Evolutionary conservation across 2,113 vertebrate species (phyloP), one percentile per base, ranked within the genome.

Genomic region (Misgurnus mizolepis): DNA sequence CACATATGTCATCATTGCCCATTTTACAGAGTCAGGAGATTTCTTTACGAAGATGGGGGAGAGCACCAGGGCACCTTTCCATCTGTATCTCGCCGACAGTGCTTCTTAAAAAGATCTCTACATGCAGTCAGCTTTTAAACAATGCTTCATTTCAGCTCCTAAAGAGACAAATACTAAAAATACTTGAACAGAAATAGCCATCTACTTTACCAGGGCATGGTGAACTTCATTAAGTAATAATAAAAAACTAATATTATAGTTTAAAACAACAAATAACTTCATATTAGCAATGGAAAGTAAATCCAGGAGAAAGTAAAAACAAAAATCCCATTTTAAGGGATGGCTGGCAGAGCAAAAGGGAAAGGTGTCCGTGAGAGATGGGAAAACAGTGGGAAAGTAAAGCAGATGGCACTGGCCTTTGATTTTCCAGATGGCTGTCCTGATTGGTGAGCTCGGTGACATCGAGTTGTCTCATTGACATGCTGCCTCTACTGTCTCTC

Each of bases 1-100:
- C 97, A 97, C 97, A 99, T 98, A 99, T 99, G 97, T 98, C 97
- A 99, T 98, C 97, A 98, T 98, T 97, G 97, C 96, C 98, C 96
- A 98, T 98, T 98, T 99, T 98, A 98, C 96, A 95, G 94, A 96
- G 95, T 98, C 97, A 98, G 97, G 97, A 98, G 96, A 97, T 97
- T 98, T 93, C 96, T 94, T 92, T 90, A 87, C 84, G 34, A 69
- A 66, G 43, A 58, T 65, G n/a, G 66, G 40, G 45, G 41, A 40
- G 4, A 17, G 39, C 64, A 96, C 95, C 94, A 94, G 92, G 92
- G 93, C 93, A 92, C 89, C 90, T 95, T 94, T 95, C 93, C 91
- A 93, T 93, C 92, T 94, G 87, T 40, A 45, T 79, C 78, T 82
- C 71, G 55, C 79, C 6, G 69, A 87, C 84, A 15, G 55, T 39